A percentile compares a stretch with the other conserved stretches of the same genome.
Conservation (phyloP, 1,140 invertebrate species). For the Plectrocnemia conspersa region DNA sequence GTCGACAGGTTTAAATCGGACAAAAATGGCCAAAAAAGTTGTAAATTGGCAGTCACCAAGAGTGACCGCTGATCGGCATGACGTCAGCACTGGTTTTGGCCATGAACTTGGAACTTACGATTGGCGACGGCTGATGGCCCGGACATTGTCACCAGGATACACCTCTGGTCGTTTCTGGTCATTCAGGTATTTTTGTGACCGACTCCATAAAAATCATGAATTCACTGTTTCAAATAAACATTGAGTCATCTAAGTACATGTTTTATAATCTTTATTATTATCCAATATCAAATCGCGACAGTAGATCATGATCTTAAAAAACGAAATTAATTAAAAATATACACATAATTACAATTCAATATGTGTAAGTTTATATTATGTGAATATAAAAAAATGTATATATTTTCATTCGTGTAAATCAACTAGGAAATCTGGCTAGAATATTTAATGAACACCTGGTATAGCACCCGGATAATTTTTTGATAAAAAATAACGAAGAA, state of each 20-base stretch:
- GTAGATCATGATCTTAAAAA: too few relatives aligned
- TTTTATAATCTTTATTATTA: conserved; percentile 3
- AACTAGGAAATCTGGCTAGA: conserved; percentile 1
- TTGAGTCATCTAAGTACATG: too few relatives aligned
- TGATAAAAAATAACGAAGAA: too few relatives aligned
- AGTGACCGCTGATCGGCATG: not conserved
- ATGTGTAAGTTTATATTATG: too few relatives aligned
- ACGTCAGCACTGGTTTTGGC: not conserved
- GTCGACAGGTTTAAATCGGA: too few relatives aligned
- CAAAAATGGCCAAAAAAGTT: not conserved
- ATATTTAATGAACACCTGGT: conserved; percentile 8
- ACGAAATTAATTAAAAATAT: too few relatives aligned
- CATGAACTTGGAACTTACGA: conserved; percentile 15
- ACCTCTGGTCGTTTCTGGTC: not conserved
- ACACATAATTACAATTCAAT: too few relatives aligned
- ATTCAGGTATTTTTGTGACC: too few relatives aligned
- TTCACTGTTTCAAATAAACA: too few relatives aligned
- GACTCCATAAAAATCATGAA: too few relatives aligned
- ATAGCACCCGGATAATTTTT: not conserved
- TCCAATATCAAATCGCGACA: not conserved
- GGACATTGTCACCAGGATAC: conserved; percentile 3
- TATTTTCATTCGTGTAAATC: conserved; percentile 1
- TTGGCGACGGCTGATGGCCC: too few relatives aligned
- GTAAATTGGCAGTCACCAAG: not conserved
- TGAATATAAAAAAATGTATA: conserved; percentile 2